Percentiles rank a stretch among this genome's conserved stretches.
These are phyloP conservation scores for mouse (Mus musculus) DNA, from an alignment of 2,113 vertebrate species.

Conservation along the genomic window DNA sequence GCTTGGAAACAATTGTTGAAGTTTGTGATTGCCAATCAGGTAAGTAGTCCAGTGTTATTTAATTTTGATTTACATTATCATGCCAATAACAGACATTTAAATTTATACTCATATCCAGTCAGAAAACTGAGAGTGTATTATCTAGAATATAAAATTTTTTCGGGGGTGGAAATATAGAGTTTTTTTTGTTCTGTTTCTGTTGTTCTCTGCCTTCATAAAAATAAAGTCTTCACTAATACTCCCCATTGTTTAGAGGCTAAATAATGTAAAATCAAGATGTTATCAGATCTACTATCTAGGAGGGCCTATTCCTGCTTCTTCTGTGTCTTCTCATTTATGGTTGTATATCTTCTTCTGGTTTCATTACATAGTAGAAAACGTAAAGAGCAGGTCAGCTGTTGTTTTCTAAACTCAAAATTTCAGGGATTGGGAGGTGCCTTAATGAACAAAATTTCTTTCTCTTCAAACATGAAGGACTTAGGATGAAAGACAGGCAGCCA, in stretches of 20 bases:
- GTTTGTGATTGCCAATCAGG: not conserved
- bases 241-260: not conserved
- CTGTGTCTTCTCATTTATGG: not conserved
- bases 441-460: not conserved
- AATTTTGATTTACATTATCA: not conserved
- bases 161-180: not conserved
- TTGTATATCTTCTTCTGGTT: not conserved
- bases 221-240: not conserved
- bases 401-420: not conserved
- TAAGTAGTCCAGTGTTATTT: not conserved
- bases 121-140: not conserved
- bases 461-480: not conserved
- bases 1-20: not conserved
- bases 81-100: not conserved
- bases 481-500: not conserved
- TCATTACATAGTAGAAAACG: not conserved
- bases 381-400: not conserved
- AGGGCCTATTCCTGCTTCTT: not conserved
- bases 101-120: not conserved
- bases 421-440: too few species aligned
- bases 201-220: not conserved
- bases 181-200: slow-evolving; percentile 16
- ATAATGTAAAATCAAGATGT: not conserved
- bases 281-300: not conserved
- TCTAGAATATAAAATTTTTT: not conserved